These are phyloP conservation scores for Galeopsomyia nigrocyanea DNA, from an alignment of 2,888 invertebrate species.

Conservation along the genomic window DNA sequence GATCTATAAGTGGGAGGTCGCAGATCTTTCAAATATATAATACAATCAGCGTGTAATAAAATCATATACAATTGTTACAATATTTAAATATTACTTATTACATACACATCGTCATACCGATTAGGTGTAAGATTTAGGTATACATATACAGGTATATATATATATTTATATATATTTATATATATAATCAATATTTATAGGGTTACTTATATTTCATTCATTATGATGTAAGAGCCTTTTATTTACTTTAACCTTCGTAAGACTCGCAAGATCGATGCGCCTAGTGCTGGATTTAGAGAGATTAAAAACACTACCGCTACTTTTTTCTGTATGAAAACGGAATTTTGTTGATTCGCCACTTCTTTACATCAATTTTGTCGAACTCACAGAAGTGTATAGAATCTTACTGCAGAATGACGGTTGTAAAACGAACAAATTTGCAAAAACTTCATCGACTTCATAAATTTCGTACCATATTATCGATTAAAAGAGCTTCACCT, in stretches of 20 bases:
- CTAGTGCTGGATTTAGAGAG: slow-evolving; percentile 45
- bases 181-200: slow-evolving; percentile 65
- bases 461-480: slow-evolving; percentile 37
- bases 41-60: slow-evolving; percentile 69
- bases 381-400: slow-evolving; percentile 14
- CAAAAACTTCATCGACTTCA: slow-evolving; percentile 27
- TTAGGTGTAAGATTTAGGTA: slow-evolving; percentile 61
- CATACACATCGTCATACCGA: slow-evolving; percentile 66
- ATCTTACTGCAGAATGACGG: slow-evolving; percentile 26
- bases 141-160: slow-evolving; percentile 63
- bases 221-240: slow-evolving; percentile 45
- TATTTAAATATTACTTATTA: slow-evolving; percentile 70
- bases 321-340: slow-evolving; percentile 44
- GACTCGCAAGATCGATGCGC: slow-evolving; percentile 50
- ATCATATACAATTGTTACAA: slow-evolving; percentile 70
- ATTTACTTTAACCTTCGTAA: slow-evolving; percentile 41
- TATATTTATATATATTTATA: slow-evolving; percentile 56
- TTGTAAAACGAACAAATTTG: slow-evolving; percentile 27
- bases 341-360: slow-evolving; percentile 29
- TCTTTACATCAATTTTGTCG: neutral
- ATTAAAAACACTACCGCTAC: slow-evolving; percentile 45
- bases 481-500: slow-evolving; percentile 34
- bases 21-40: slow-evolving; percentile 67
- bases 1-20: slow-evolving; percentile 68
- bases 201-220: slow-evolving; percentile 58